Conservation (phyloP, 2,113 vertebrate genomes). For the Phaetusa simplex region DNA sequence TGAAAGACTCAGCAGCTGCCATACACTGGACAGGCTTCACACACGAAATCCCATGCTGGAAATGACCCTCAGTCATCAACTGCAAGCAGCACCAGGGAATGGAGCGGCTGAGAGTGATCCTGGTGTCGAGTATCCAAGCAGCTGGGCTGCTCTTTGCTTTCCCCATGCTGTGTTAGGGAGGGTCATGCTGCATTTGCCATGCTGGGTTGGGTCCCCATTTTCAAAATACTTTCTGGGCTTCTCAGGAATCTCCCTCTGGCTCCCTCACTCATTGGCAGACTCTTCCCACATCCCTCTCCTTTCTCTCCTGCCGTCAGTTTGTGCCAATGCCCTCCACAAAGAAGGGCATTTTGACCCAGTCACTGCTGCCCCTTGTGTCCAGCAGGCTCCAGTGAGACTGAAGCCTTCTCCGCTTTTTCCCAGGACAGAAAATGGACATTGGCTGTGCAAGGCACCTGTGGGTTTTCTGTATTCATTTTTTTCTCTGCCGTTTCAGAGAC, state of each 20-base stretch:
- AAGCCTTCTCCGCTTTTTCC: neutral
- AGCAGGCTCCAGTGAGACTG: neutral
- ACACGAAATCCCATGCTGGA: constrained; percentile 29
- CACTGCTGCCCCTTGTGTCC: neutral
- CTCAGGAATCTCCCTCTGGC: constrained; percentile 51
- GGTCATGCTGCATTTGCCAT: constrained; percentile 60
- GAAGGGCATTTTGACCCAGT: neutral
- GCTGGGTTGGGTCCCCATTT: constrained; percentile 32
- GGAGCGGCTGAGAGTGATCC: neutral
- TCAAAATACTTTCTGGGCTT: constrained; percentile 58
- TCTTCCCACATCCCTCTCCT: neutral
- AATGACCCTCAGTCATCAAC: constrained; percentile 15
- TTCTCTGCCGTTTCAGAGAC: neutral
- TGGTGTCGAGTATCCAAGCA: constrained; percentile 42
- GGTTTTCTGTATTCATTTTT: neutral
- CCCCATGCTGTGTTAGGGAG: constrained; percentile 40
- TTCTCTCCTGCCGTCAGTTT: neutral
- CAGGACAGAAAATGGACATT: neutral
- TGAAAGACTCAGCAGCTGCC: constrained; percentile 3
- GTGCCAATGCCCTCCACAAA: neutral
- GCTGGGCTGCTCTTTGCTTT: constrained; percentile 57
- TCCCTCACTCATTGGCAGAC: neutral
- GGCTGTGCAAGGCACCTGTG: neutral
- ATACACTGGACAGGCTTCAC: neutral
- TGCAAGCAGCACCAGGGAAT: neutral